Conservation (phyloP, 1,140 invertebrate genomes). For the Heterodera schachtii region DNA sequence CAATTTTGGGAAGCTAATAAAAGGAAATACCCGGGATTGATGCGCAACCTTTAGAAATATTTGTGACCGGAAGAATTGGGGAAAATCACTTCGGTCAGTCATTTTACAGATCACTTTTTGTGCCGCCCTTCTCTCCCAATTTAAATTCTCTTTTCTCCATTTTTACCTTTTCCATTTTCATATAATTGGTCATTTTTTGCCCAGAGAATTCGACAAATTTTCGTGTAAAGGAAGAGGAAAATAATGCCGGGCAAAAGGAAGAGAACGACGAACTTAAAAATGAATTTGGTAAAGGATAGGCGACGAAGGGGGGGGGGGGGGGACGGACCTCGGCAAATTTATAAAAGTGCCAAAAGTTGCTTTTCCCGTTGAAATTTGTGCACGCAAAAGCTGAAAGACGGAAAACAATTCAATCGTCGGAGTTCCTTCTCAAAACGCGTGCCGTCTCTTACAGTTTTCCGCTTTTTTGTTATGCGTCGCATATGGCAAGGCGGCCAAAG, state of each 20-base stretch:
- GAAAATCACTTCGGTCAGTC: background rate
- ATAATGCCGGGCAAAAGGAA: constrained; percentile 58
- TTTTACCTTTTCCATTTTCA: constrained; percentile 34
- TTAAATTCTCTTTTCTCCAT: no score
- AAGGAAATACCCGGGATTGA: background rate
- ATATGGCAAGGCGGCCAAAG: constrained; percentile 57
- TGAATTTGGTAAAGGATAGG: constrained; percentile 19
- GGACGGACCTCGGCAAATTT: background rate
- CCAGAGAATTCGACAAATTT: constrained; percentile 57
- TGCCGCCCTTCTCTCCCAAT: no score
- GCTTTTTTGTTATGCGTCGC: constrained; percentile 46
- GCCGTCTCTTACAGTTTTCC: constrained; percentile 31
- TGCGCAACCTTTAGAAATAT: no score
- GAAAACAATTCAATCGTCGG: background rate
- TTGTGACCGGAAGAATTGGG: background rate
- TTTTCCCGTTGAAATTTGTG: constrained; percentile 12
- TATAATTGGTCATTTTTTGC: constrained; percentile 59
- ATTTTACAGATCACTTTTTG: no score
- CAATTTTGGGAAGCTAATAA: background rate
- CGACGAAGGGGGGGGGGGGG: constrained; percentile 8
- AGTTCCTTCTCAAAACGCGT: background rate
- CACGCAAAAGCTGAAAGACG: constrained; percentile 3
- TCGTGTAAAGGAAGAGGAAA: constrained; percentile 55
- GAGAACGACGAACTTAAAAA: constrained; percentile 56
- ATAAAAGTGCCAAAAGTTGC: constrained; percentile 35